phyloP scores from a whole-genome alignment of 2,797 vertebrate species.

The Poecilia gillii region DNA sequence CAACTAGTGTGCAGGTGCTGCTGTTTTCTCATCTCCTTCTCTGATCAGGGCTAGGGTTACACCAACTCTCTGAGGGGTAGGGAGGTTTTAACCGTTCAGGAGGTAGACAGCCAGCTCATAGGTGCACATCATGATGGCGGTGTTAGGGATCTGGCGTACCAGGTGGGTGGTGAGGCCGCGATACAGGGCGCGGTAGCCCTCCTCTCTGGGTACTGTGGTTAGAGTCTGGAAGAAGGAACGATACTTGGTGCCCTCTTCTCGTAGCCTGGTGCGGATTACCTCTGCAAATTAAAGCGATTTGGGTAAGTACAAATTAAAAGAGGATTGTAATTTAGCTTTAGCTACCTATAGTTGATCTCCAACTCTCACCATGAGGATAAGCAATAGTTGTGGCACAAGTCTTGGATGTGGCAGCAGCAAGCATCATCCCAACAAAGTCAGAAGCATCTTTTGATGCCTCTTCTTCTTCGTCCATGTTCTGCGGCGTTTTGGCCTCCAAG shows the following conservation, averaged over 20 bases:
- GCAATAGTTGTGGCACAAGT: constrained; percentile 95
- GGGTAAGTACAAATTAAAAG: neutral
- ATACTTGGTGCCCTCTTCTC: constrained; percentile 97
- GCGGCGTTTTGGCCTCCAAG: constrained; percentile 86
- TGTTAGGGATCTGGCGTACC: constrained; percentile 97
- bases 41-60: constrained; percentile 32
- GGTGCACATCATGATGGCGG: constrained; percentile 98
- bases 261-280: constrained; percentile 96
- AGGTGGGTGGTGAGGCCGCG: constrained; percentile 95
- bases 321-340: neutral
- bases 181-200: constrained; percentile 94
- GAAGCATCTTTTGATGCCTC: constrained; percentile 89
- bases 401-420: constrained; percentile 97
- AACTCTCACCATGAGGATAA: constrained; percentile 93
- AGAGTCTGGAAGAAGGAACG: constrained; percentile 96
- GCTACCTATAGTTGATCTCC: neutral
- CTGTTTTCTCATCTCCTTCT: constrained; percentile 28
- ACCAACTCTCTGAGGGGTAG: constrained; percentile 10
- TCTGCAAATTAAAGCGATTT: constrained; percentile 74
- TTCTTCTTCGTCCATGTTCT: constrained; percentile 88
- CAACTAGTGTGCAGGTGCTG: constrained; percentile 39
- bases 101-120: constrained; percentile 97
- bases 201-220: constrained; percentile 89
- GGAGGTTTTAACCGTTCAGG: constrained; percentile 87
- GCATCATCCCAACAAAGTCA: constrained; percentile 97